phyloP scores from a whole-genome alignment of 2,797 vertebrate genomes.

The Etheostoma perlongum region DNA sequence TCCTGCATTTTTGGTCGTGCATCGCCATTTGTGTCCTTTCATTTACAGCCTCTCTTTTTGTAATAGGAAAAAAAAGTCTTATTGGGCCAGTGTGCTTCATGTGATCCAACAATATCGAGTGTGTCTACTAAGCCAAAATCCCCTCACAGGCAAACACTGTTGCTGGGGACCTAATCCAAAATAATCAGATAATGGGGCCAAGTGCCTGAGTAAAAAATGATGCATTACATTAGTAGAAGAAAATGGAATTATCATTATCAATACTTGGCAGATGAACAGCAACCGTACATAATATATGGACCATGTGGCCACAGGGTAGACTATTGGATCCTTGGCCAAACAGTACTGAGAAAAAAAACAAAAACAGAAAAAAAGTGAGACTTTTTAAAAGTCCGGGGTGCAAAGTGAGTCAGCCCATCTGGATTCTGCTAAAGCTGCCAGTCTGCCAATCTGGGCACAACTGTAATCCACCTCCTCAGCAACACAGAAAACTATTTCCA shows the following conservation, averaged over 20 bases:
- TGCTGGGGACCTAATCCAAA: not conserved
- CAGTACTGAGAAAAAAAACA: not conserved
- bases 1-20: too few species aligned
- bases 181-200: not conserved
- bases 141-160: not conserved
- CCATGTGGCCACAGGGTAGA: not conserved
- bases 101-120: not conserved
- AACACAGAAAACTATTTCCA: constrained; percentile 18
- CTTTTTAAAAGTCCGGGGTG: constrained; percentile 27
- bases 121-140: not conserved
- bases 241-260: not conserved
- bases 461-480: constrained; percentile 30
- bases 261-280: constrained; percentile 6
- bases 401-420: constrained; percentile 38
- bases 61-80: not conserved
- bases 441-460: constrained; percentile 17
- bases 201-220: not conserved
- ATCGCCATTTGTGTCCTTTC: not conserved
- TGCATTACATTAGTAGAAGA: not conserved
- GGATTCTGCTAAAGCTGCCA: constrained; percentile 44
- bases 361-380: not conserved
- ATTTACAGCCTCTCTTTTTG: not conserved
- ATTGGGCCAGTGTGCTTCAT: not conserved
- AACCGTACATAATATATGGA: not conserved
- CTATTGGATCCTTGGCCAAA: constrained; percentile 1